Conservation (phyloP, 2,797 vertebrate species). For the Ficedula albicollis region DNA sequence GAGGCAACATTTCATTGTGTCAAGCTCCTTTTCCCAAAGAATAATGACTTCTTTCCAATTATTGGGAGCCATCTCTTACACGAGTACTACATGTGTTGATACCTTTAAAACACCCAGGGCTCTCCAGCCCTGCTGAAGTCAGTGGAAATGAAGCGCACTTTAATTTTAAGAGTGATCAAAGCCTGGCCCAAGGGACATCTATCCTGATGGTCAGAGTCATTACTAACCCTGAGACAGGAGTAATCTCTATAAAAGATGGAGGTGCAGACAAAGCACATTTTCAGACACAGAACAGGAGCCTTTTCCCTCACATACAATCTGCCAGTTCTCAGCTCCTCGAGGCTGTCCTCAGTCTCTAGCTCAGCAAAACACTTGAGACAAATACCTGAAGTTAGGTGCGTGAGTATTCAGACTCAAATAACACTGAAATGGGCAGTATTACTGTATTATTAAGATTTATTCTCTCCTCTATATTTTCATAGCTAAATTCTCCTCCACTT, state of each 20-base stretch:
- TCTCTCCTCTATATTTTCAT: neutral
- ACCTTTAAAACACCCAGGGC: accelerated
- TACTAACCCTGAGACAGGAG: neutral
- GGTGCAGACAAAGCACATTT: neutral
- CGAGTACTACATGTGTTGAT: neutral
- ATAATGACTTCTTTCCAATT: neutral
- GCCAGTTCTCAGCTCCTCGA: neutral
- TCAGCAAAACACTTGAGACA: neutral
- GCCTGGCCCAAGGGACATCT: neutral
- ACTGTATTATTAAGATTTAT: neutral
- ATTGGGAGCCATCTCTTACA: neutral
- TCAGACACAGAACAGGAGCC: neutral
- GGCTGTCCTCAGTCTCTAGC: neutral
- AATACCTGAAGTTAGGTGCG: neutral
- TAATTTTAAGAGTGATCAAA: neutral
- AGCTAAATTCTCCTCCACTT: neutral
- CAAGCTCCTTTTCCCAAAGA: neutral
- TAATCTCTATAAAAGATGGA: neutral
- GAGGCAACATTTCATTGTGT: neutral
- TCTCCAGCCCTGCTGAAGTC: neutral
- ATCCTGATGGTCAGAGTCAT: neutral
- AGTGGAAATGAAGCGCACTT: neutral
- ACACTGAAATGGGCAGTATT: neutral
- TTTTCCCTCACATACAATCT: neutral
- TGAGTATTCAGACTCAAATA: neutral